These are phyloP conservation scores for Pherbina coryleti DNA, from an alignment of 2,888 invertebrate species.

Conservation along the genomic window DNA sequence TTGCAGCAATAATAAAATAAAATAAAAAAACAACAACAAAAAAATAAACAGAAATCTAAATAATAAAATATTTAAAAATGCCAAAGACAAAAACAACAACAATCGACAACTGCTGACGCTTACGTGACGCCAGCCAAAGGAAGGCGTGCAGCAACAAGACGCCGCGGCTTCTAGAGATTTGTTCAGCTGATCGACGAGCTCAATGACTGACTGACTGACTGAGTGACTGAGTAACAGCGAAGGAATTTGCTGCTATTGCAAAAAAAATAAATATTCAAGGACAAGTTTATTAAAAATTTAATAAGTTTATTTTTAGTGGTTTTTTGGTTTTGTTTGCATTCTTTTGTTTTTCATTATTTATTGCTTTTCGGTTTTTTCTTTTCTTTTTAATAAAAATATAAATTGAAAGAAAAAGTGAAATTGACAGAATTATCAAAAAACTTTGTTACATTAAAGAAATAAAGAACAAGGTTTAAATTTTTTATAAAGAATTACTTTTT, in stretches of 20 bases:
- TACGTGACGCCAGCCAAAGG: neutral
- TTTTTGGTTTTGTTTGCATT: neutral
- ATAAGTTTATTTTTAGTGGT: neutral
- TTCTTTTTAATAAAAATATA: too few relatives aligned
- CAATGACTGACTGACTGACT: neutral
- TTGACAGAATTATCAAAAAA: too few relatives aligned
- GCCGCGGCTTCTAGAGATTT: neutral
- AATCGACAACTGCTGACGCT: neutral
- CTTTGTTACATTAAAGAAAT: too few relatives aligned
- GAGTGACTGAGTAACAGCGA: neutral
- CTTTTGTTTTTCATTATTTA: too few relatives aligned
- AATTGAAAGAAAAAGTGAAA: too few relatives aligned
- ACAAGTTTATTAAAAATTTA: conserved; percentile 15
- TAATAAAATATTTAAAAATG: neutral
- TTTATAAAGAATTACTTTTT: too few relatives aligned
- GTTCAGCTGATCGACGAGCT: neutral
- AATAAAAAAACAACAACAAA: neutral
- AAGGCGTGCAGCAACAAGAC: neutral
- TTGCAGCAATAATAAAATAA: neutral
- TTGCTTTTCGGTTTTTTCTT: too few relatives aligned
- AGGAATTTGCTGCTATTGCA: neutral
- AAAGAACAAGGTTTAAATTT: too few relatives aligned
- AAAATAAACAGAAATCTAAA: neutral
- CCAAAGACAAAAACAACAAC: neutral
- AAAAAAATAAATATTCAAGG: conserved; percentile 11